These are phyloP conservation scores for Sinelater perroti DNA, from an alignment of 2,888 invertebrate species.

Conservation along the genomic window DNA sequence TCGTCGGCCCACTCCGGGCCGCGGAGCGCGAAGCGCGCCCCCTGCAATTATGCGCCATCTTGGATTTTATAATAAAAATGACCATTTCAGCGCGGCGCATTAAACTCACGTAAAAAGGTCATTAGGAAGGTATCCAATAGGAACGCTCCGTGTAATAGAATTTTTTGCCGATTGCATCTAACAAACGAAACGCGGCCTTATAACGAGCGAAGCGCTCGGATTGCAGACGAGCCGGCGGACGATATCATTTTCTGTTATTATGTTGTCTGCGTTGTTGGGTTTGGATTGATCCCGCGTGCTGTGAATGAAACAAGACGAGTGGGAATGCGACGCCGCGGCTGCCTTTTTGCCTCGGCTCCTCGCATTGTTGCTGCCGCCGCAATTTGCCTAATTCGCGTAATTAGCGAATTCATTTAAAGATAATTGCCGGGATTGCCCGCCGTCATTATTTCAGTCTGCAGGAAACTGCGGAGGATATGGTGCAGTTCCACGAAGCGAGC, in stretches of 20 bases:
- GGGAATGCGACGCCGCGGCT: background rate
- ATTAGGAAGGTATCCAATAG: conserved; percentile 60
- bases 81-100: conserved; percentile 56
- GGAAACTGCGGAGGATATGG: too few relatives aligned
- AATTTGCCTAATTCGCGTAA: conserved; percentile 13
- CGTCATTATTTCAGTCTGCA: too few relatives aligned
- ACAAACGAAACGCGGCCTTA: conserved; percentile 38
- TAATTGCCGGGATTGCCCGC: too few relatives aligned
- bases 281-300: conserved; percentile 14
- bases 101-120: conserved; percentile 62
- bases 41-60: conserved; percentile 53
- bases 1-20: conserved; percentile 30
- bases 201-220: conserved; percentile 30
- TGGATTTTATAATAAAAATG: conserved; percentile 62
- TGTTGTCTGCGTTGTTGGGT: conserved; percentile 12
- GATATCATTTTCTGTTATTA: conserved; percentile 26
- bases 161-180: conserved; percentile 53
- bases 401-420: conserved; percentile 5
- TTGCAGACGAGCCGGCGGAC: conserved; percentile 11
- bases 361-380: background rate
- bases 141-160: conserved; percentile 59
- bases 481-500: too few relatives aligned
- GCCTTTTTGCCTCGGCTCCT: conserved; percentile 5
- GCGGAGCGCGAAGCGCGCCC: conserved; percentile 34
- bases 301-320: conserved; percentile 4